A percentile compares a stretch with the other conserved stretches of the same genome.
These are phyloP conservation scores for Baccha elongata DNA, from an alignment of 2,888 invertebrate species.

Conservation along the genomic window DNA sequence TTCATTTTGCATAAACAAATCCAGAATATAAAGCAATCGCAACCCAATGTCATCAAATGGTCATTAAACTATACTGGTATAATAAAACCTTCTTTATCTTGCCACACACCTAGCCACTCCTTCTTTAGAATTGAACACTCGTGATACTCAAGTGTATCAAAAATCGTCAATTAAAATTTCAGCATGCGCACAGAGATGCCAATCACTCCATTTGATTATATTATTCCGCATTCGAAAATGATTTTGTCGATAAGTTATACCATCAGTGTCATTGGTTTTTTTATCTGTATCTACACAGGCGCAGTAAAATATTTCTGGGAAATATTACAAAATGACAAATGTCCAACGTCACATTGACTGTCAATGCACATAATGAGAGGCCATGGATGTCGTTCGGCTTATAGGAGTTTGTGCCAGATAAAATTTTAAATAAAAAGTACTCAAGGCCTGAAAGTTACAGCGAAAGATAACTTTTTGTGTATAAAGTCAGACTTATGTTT, in stretches of 20 bases:
- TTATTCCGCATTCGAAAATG: constrained; percentile 56
- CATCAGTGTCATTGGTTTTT: neutral
- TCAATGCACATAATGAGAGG: constrained; percentile 4
- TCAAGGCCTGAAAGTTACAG: constrained; percentile 4
- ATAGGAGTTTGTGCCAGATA: constrained; percentile 22
- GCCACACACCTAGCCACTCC: constrained; percentile 40
- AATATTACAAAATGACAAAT: constrained; percentile 31
- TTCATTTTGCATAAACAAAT: constrained; percentile 6
- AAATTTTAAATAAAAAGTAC: constrained; percentile 5
- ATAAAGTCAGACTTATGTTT: constrained; percentile 14
- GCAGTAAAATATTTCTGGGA: constrained; percentile 30
- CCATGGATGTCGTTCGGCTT: constrained; percentile 27
- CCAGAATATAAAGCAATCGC: constrained; percentile 1
- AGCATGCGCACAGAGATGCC: constrained; percentile 52
- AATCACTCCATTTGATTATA: constrained; percentile 52
- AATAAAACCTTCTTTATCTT: neutral
- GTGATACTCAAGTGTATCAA: neutral
- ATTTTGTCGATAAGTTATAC: constrained; percentile 27
- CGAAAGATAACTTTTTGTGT: constrained; percentile 13
- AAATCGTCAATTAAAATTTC: constrained; percentile 54
- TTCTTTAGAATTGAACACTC: neutral
- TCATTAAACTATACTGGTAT: constrained; percentile 10
- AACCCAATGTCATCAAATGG: constrained; percentile 21
- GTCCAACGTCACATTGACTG: constrained; percentile 20
- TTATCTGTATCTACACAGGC: neutral